Percentiles rank a stretch among this genome's conserved stretches.
Conservation (phyloP, 2,888 invertebrate genomes). For the Xestia rhomboidea region DNA sequence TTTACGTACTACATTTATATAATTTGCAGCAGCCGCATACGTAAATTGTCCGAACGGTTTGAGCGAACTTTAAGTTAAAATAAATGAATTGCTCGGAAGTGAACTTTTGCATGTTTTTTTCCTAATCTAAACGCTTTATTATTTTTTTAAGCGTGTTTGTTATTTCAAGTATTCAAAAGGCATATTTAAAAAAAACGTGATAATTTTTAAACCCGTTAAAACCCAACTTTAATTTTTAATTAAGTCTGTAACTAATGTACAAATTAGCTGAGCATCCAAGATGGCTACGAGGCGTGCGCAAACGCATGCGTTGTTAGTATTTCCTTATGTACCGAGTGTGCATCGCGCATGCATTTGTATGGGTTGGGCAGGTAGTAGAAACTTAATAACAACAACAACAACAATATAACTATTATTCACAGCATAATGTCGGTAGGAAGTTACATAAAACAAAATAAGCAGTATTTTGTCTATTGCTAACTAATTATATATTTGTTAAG, state of each 20-base stretch:
- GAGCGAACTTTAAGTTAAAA: not conserved
- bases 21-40: not conserved
- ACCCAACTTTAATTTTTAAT: slow-evolving; percentile 6
- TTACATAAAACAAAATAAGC: slow-evolving; percentile 15
- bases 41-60: not conserved
- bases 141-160: not conserved
- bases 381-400: too few species aligned
- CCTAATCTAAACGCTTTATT: not conserved
- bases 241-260: slow-evolving; percentile 20
- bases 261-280: slow-evolving; percentile 33
- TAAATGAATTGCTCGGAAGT: not conserved
- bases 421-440: slow-evolving; percentile 5
- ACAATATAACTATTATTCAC: slow-evolving; percentile 5
- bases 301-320: slow-evolving; percentile 14
- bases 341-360: slow-evolving; percentile 20
- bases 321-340: slow-evolving; percentile 54
- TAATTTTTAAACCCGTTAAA: not conserved
- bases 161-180: not conserved
- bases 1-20: not conserved
- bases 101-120: not conserved
- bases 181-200: not conserved
- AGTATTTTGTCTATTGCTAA: not conserved
- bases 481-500: not conserved
- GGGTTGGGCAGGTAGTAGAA: slow-evolving; percentile 35
- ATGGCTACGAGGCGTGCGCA: slow-evolving; percentile 44